Base-by-base conservation (phyloP, 2,888 invertebrate genomes). In the Catocala nupta region DNA sequence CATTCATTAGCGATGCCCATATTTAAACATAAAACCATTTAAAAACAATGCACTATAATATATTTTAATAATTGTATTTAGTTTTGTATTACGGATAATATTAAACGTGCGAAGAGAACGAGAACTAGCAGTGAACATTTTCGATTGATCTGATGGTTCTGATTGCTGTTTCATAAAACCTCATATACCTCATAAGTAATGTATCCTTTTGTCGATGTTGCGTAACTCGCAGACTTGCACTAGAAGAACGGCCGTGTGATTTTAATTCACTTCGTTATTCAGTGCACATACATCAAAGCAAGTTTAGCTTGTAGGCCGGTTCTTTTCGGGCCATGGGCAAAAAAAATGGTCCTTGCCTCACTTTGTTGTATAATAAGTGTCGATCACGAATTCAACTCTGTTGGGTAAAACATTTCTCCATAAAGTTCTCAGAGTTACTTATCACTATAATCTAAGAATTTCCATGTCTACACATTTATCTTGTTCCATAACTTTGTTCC, bases 281-380 rank as follows among this genome's bases (percentile, higher is more conserved):
- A 71, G 78, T 80, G 70, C 81, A 80, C 83, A 85, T 84, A 73
- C 65, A 80, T 84, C 77, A 81, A 79, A 82, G 78, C 79, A 67
- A 77, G 78, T 81, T 79, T 81, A 78, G 81, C 76, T 76, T 78
- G 80, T 71, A 72, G 74, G 85, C 87, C 84, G 86, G 89, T 89
- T 88, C 74, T 90, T 90, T 90, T 89, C 82, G 86, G 89, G 89
- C 84, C 89, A 89, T 68, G 88, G 84, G 72, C 86, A 68, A 82
- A 83, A 87, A 88, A 85, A 84, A 82, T 79, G 67, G 77, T 82
- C 82, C 85, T 87, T 86, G 80, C 80, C 73, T 82, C 69, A 80
- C 80, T 80, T 77, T 59, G 39, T 43, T 34, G 49, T 49, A 49
- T 34, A 10, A 7, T 13, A 16, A 43, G n/a, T 48, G 55, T 39